A percentile compares a stretch with the other conserved stretches of the same genome.
Conservation (phyloP, 2,888 invertebrate species). For the Apodemia zela region DNA sequence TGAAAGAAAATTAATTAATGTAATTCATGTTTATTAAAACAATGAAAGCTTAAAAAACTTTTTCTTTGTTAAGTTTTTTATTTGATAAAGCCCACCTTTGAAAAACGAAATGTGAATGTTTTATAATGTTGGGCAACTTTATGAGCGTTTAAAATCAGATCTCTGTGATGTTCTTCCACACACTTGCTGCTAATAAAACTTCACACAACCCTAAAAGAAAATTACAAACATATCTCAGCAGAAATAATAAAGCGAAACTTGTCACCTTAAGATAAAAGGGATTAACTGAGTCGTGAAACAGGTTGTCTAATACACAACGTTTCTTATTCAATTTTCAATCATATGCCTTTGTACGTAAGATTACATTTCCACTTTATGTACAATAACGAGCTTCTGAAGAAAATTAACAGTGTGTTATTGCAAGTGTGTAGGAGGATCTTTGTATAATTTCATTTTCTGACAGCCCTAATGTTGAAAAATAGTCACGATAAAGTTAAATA, state of each 20-base stretch:
- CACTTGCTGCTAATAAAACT: slow-evolving; percentile 18
- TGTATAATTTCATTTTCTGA: slow-evolving; percentile 72
- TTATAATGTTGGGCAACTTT: slow-evolving; percentile 2
- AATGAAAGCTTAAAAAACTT: too few species aligned
- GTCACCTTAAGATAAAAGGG: slow-evolving; percentile 75
- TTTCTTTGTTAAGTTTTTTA: too few species aligned
- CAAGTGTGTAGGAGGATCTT: slow-evolving; percentile 67
- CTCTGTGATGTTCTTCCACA: slow-evolving; percentile 18
- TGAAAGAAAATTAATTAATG: too few species aligned
- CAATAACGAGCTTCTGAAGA: slow-evolving; percentile 41
- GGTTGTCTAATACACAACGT: slow-evolving; percentile 45
- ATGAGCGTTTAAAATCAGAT: slow-evolving; percentile 14
- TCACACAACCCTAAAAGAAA: slow-evolving; percentile 35
- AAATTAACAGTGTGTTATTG: slow-evolving; percentile 69
- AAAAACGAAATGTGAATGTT: neutral
- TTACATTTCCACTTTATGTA: slow-evolving; percentile 26
- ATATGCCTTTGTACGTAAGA: slow-evolving; percentile 32
- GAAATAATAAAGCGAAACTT: slow-evolving; percentile 70
- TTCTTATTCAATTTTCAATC: slow-evolving; percentile 22
- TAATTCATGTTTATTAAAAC: too few species aligned
- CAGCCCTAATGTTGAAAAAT: slow-evolving; percentile 49
- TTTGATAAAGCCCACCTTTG: neutral
- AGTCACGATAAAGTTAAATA: slow-evolving; percentile 23
- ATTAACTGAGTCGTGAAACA: slow-evolving; percentile 66
- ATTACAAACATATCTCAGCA: slow-evolving; percentile 61